Percentiles rank a stretch among this genome's conserved stretches.
These are phyloP conservation scores for Lampropteryx suffumata DNA, from an alignment of 2,888 invertebrate species.

Conservation along the genomic window DNA sequence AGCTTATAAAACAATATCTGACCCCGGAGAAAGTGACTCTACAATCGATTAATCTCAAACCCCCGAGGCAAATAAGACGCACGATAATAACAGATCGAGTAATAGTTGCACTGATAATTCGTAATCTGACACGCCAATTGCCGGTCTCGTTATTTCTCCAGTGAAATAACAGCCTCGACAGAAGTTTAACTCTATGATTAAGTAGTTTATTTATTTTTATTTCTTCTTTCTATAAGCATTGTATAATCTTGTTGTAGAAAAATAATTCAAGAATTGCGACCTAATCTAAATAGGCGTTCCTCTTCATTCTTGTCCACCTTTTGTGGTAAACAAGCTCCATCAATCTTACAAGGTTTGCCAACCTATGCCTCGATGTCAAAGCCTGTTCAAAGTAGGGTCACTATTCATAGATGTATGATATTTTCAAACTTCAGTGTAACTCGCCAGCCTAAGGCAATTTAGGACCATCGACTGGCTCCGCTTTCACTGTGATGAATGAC, in stretches of 20 bases:
- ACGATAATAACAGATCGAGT: conserved; percentile 67
- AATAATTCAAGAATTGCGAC: no score
- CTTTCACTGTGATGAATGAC: conserved; percentile 73
- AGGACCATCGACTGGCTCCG: conserved; percentile 60
- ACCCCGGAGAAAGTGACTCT: conserved; percentile 67
- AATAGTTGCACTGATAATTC: conserved; percentile 68
- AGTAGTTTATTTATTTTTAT: no score
- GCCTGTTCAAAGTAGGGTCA: conserved; percentile 43
- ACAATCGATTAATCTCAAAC: conserved; percentile 69
- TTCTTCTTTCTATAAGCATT: no score
- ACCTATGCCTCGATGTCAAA: background rate
- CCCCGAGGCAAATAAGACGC: conserved; percentile 57
- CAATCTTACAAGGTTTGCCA: background rate
- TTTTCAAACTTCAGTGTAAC: conserved; percentile 20
- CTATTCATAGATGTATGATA: conserved; percentile 55
- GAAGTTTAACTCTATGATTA: no score
- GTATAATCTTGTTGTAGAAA: no score
- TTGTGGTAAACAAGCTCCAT: background rate
- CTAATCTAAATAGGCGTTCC: no score
- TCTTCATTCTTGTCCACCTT: background rate
- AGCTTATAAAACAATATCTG: conserved; percentile 58
- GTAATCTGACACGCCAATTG: conserved; percentile 58
- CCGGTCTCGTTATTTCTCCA: conserved; percentile 51
- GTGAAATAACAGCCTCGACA: conserved; percentile 27
- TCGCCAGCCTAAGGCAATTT: conserved; percentile 59